Evolutionary conservation across 2,888 invertebrate species (phyloP).

Genomic region (Eilema griseolum): DNA sequence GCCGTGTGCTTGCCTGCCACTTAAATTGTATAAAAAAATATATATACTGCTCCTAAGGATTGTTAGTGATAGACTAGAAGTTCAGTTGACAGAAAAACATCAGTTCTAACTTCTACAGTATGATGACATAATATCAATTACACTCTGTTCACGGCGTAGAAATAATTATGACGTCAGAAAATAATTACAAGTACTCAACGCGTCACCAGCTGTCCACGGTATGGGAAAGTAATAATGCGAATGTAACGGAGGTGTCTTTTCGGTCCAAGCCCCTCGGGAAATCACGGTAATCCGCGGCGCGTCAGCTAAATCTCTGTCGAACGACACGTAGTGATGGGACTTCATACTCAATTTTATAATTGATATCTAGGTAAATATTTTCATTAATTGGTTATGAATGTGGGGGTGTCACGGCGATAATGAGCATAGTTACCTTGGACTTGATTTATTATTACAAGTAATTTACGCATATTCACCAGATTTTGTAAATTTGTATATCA

Average conservation of each 20-base stretch:
- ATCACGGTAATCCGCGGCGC: constrained; percentile 84
- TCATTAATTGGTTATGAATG: neutral
- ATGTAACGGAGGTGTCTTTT: constrained; percentile 84
- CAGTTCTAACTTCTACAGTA: neutral
- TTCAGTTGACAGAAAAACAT: neutral
- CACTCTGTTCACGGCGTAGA: neutral
- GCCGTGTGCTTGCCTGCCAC: no score
- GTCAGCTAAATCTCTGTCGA: constrained; percentile 79
- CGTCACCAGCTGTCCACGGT: constrained; percentile 69
- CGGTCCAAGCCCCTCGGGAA: constrained; percentile 84
- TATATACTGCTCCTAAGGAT: no score
- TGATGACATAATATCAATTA: neutral
- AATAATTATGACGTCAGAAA: constrained; percentile 66
- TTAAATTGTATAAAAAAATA: no score
- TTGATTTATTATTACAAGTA: neutral
- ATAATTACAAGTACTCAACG: constrained; percentile 72
- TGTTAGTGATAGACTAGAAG: no score
- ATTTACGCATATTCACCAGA: neutral
- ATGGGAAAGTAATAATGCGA: constrained; percentile 84
- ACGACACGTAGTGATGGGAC: constrained; percentile 61
- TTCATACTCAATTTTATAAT: constrained; percentile 19
- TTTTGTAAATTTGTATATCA: no score
- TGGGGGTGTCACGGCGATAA: neutral
- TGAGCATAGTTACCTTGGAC: neutral
- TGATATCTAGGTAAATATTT: constrained; percentile 25